Conservation (phyloP, 2,797 vertebrate species). For the Neoniphon sammara region DNA sequence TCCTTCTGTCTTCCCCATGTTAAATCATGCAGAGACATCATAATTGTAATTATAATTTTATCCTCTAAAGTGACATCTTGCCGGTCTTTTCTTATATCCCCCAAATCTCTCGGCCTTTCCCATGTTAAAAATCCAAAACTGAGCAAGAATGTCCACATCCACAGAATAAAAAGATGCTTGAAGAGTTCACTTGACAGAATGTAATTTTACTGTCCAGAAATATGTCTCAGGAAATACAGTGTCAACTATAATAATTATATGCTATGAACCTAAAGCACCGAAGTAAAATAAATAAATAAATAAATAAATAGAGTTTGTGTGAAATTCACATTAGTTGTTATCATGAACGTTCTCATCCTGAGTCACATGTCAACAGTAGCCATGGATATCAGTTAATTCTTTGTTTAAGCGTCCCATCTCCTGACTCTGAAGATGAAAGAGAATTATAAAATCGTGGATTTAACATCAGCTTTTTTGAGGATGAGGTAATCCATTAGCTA, state of each 20-base stretch:
- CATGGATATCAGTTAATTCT: constrained; percentile 68
- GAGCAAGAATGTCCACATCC: constrained; percentile 22
- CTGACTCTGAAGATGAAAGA: constrained; percentile 82
- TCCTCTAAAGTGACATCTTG: background rate
- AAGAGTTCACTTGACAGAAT: background rate
- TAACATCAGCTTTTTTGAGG: constrained; percentile 71
- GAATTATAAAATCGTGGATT: constrained; percentile 77
- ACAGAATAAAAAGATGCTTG: background rate
- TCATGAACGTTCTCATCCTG: constrained; percentile 66
- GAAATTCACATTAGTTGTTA: constrained; percentile 60
- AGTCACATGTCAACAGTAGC: constrained; percentile 69
- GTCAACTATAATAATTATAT: constrained; percentile 6
- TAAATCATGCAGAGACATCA: background rate
- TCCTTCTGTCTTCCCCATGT: background rate
- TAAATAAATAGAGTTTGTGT: background rate
- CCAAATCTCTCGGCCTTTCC: constrained; percentile 8
- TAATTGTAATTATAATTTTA: too few relatives aligned
- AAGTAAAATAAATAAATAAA: too few relatives aligned
- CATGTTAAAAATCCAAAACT: constrained; percentile 6
- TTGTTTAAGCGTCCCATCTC: constrained; percentile 76
- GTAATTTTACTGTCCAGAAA: constrained; percentile 16
- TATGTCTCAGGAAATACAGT: constrained; percentile 12
- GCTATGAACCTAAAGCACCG: background rate
- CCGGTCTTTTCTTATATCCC: background rate
- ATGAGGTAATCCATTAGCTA: constrained; percentile 82